A percentile compares a stretch with the other conserved stretches of the same genome.
These are phyloP conservation scores for Styela clava DNA, from an alignment of 23 tunicate genomes.

Conservation along the genomic window DNA sequence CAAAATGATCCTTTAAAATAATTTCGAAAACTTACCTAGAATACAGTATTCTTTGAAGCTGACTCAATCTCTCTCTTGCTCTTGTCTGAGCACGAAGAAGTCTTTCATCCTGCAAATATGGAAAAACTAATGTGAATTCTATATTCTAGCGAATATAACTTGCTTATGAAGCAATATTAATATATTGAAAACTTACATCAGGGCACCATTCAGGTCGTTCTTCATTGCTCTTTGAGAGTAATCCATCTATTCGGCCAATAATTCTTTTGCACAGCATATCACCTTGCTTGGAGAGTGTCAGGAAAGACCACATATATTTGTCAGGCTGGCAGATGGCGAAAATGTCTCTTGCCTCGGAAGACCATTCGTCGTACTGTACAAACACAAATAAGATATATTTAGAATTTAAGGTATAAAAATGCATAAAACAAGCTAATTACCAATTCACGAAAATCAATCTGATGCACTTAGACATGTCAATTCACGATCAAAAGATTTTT, in stretches of 20 bases:
- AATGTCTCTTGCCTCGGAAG: constrained; percentile 85
- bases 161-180: neutral
- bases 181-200: constrained; percentile 19
- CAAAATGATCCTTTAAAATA: no score
- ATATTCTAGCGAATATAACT: no score
- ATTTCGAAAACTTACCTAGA: constrained; percentile 51
- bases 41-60: constrained; percentile 62
- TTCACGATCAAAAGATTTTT: no score
- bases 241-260: constrained; percentile 41
- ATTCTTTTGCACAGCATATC: constrained; percentile 73
- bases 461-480: no score
- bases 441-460: no score
- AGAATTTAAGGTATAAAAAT: no score
- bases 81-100: constrained; percentile 38
- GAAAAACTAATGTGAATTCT: neutral
- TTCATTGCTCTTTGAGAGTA: constrained; percentile 15
- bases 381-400: neutral
- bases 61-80: constrained; percentile 65
- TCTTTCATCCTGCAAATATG: constrained; percentile 35
- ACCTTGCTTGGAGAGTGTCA: constrained; percentile 76
- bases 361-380: constrained; percentile 88
- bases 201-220: constrained; percentile 91
- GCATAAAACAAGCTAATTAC: no score
- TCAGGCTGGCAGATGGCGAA: constrained; percentile 80
- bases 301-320: constrained; percentile 86